Base-by-base conservation (phyloP, 1,140 invertebrate genomes). In the Drosophila truncata region DNA sequence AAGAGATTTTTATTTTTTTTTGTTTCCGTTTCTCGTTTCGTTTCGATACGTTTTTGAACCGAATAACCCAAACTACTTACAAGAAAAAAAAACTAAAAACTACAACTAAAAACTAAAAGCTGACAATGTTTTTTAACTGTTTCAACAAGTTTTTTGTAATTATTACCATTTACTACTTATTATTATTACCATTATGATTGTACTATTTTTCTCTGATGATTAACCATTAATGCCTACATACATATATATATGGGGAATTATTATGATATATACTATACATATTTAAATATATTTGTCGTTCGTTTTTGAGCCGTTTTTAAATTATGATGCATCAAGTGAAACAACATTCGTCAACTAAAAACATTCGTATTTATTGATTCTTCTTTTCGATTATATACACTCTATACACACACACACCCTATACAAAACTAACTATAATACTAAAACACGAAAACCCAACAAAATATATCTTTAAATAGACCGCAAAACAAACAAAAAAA, bases 321-420 rank as follows among this genome's bases (percentile, higher is more conserved):
- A 67, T 67, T 78, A 72, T 64, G 31, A 72, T 64, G 41, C 59
- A 70, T 74, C 67, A 63, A 47, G 73, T 71, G 61, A 81, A 84
- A 82, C 85, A 81, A 82, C 85, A 85, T 85, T 85, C 82, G 82
- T 85, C 88, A 79, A 88, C 77, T 87, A 84, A 75, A 78, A 81
- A 90, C 84, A 88, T 84, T 90, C 85, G 84, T 90, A 88, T 90
- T 84, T 90, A 90, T 88, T 88, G 59, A 72, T 90, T 69, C 59
- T 90, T 74, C 59, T 69, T 66, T 86, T 70, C 76, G 81, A 80
- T 81, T 77, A 76, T 77, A 77, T 55, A 77, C 27, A 50, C 47
- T n/a, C 44, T 46, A 80, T 79, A 14, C 16, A 54, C 20, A 88
- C 65, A 85, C 47, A 76, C 31, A 14, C 29, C 35, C 72, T 54